These are phyloP conservation scores for Eulemur mongoz DNA, from an alignment of 2,797 vertebrate genomes.

Conservation along the genomic window DNA sequence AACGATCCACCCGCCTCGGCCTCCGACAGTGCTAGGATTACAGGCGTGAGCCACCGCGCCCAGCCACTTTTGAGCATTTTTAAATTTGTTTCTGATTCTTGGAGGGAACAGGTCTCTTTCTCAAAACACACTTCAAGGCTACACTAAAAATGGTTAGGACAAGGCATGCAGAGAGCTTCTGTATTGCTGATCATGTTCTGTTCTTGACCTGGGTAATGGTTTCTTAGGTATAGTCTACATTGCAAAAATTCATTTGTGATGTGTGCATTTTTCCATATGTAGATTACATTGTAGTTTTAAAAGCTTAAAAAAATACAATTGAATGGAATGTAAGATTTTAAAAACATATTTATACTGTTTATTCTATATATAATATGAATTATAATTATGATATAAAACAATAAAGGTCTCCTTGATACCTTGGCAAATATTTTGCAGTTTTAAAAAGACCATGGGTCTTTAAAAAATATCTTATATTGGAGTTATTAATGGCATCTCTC, in stretches of 20 bases:
- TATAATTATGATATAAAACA: neutral
- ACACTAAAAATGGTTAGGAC: neutral
- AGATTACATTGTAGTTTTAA: neutral
- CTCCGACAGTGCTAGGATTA: too few relatives aligned
- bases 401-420: neutral
- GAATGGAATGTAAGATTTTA: neutral
- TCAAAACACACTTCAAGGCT: neutral
- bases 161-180: neutral
- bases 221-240: neutral
- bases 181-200: neutral
- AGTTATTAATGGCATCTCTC: neutral
- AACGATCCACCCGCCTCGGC: too few relatives aligned
- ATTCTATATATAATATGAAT: neutral
- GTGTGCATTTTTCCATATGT: neutral
- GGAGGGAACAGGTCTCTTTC: neutral
- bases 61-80: neutral
- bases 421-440: neutral
- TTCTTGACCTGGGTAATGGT: neutral
- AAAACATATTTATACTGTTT: neutral
- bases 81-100: constrained; percentile 19
- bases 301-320: neutral
- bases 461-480: neutral
- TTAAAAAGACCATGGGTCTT: neutral
- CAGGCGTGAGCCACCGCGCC: too few relatives aligned
- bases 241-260: neutral